Evolutionary conservation across 2,797 vertebrate genomes (phyloP), one percentile per base, ranked within the genome.

Genomic region (Pantherophis vulpinus): DNA sequence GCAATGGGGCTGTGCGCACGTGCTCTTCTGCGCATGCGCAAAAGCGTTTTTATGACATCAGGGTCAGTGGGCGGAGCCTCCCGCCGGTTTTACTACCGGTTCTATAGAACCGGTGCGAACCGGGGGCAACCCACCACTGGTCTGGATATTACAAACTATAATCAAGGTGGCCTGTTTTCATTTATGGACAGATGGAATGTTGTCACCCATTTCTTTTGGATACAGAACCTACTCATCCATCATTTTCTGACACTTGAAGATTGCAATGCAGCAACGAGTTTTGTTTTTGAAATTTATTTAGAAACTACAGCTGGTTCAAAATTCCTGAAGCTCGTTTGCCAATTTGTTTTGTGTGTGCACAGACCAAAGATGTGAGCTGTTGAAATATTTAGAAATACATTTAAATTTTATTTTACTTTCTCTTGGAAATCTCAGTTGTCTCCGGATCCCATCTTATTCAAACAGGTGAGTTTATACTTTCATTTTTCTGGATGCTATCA

Each of bases 171-270:
- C 86, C 63, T 18, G 23, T 55, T 91, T 91, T 91, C 66, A 88
- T 93, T 66, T 88, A n/a, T 56, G 86, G 90, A 86, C 90, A 93
- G 90, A 86, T 93, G 93, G 93, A 51, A 91, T 93, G 90, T 93
- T 93, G 86, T 86, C 58, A 93, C 79, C 58, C 51, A 56, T 89
- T 91, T 93, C 10, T 61, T 89, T 89, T 83, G 87, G 90, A 91
- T 89, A 27, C 42, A 86, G 90, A 91, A 66, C 86, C 91, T 74
- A 42, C 42, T 91, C 90, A 91, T 54, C 90, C 63, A 79, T 93
- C 63, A 18, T 88, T 93, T 66, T 89, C 60, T 91, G 83, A 91
- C 90, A 91, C 66, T 88, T 83, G 51, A 59, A 79, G 86, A 88
- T 88, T 91, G 20, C 54, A 88, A 56, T 79, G 60, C 47, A 79